Conservation (phyloP, 2,888 invertebrate genomes). For the Metacarcinus magister region DNA sequence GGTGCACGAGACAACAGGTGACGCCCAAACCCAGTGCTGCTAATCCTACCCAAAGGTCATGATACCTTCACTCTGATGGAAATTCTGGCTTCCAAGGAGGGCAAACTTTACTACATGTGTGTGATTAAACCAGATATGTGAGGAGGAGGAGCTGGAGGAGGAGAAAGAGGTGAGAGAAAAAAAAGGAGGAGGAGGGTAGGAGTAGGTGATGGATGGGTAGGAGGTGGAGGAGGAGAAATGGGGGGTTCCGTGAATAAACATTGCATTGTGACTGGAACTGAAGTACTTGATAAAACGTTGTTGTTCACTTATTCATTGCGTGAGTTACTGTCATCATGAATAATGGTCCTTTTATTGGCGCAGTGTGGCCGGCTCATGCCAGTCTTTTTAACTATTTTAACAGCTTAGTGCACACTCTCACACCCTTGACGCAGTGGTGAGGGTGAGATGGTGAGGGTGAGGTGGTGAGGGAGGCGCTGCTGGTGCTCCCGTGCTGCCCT, state of each 20-base stretch:
- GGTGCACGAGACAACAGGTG: neutral
- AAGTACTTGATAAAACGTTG: neutral
- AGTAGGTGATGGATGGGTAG: neutral
- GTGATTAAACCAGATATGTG: neutral
- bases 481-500: neutral
- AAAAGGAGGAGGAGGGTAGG: neutral
- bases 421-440: neutral
- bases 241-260: neutral
- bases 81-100: neutral
- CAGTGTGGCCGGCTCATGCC: neutral
- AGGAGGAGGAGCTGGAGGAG: neutral
- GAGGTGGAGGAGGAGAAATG: neutral
- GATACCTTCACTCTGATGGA: neutral
- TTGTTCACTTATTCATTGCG: neutral
- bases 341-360: neutral
- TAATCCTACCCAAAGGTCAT: neutral
- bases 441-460: neutral
- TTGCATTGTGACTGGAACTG: neutral
- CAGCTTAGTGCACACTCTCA: neutral
- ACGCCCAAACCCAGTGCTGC: neutral
- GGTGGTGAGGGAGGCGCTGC: neutral
- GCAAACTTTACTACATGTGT: neutral
- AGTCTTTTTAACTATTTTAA: neutral
- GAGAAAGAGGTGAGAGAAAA: neutral
- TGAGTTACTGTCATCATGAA: neutral